A percentile compares a stretch with the other conserved stretches of the same genome.
Evolutionary conservation across 2,888 invertebrate species (phyloP).

Genomic region (Aphidoletes aphidimyza): DNA sequence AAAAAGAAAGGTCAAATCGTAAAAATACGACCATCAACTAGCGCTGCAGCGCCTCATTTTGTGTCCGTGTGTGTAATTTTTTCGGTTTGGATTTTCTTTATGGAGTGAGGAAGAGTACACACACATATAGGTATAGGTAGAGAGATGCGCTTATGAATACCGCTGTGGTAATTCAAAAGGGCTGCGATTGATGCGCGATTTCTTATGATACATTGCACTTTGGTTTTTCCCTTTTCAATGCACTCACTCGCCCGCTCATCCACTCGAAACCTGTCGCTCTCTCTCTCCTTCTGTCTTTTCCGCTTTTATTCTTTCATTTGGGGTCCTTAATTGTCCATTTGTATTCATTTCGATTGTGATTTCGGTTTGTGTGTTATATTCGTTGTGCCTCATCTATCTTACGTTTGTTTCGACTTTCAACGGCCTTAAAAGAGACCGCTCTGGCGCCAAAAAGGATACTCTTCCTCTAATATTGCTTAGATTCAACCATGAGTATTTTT

Average conservation of each 20-base stretch:
- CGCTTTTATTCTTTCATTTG: background rate
- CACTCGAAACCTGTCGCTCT: background rate
- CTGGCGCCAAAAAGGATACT: constrained; percentile 53
- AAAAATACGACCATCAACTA: too few relatives aligned
- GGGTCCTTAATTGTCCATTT: constrained; percentile 9
- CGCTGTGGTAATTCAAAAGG: too few relatives aligned
- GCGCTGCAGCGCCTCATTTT: too few relatives aligned
- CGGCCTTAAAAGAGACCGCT: background rate
- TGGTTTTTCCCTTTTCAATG: constrained; percentile 5
- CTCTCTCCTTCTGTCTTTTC: background rate
- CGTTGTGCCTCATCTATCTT: background rate
- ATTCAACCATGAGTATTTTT: constrained; percentile 17
- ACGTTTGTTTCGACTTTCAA: background rate
- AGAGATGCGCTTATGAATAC: too few relatives aligned
- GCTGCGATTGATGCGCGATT: too few relatives aligned
- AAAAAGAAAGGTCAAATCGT: background rate
- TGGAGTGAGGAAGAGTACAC: too few relatives aligned
- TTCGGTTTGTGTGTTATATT: background rate
- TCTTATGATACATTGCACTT: too few relatives aligned
- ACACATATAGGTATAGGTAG: too few relatives aligned
- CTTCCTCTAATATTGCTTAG: constrained; percentile 24
- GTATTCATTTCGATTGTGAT: constrained; percentile 28
- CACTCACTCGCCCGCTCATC: background rate
- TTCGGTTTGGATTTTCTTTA: too few relatives aligned
- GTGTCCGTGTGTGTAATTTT: too few relatives aligned